Evolutionary conservation across 1,140 invertebrate genomes (phyloP), one percentile per base, ranked within the genome.

Genomic region (Cydia pomonella): DNA sequence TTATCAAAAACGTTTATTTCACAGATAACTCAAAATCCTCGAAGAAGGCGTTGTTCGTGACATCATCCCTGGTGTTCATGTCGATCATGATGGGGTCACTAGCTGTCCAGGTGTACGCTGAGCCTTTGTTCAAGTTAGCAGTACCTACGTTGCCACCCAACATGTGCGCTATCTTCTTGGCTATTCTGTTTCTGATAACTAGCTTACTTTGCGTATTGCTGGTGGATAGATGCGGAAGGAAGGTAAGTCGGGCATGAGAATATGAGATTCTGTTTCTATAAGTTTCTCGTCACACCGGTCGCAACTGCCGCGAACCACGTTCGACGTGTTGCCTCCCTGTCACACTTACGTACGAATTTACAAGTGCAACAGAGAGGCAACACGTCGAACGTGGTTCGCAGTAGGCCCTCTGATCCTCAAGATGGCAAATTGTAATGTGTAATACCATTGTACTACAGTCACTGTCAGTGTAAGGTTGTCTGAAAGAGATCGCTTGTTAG

Each of bases 11-110:
- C n/a, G n/a, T n/a, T 23, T 18, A 6, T 6, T 69, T 33, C 25
- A 9, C 72, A 73, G 72, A 29, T n/a, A 73, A 73, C 4, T 73
- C 72, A 4, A 44, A 16, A 23, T 53, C 72, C 13, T 73, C 72
- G n/a, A 73, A 41, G 16, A n/a, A 10, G 41, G 72, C 72, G 1
- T 41, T 73, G 16, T 23, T 53, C 13, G 27, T 25, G 12, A n/a
- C 41, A 1, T 50, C 47, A 27, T n/a, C 72, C 72, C 21, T 73
- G 44, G 47, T 73, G 3, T 27, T 25, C 41, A 53, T 53, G 72
- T 47, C 72, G 2, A 47, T 50, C 27, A 25, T 53, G 29, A 73
- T 73, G 72, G 72, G 72, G 1, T 50, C 72, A 1, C n/a, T 73
- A 4, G 72, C 47, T 5, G 72, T 73, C 12, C 33, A 44, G 44